Conservation (phyloP, 1,140 invertebrate species). For the Caenorhabditis latens region DNA sequence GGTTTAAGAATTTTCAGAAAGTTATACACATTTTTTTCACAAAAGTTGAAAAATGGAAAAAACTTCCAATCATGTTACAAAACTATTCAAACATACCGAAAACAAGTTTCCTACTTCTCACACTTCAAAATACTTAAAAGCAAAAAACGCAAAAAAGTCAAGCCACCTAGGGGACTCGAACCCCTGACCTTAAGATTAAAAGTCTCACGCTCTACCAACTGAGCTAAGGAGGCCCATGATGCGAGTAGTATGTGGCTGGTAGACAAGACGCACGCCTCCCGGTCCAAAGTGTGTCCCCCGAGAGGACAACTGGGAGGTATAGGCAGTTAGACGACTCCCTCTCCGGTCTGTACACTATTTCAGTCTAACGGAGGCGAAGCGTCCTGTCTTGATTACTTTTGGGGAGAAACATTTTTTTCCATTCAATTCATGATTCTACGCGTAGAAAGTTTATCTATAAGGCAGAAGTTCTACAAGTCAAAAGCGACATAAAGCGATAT, state of each 20-base stretch:
- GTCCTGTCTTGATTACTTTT: no score
- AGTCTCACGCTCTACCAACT: constrained; percentile 33
- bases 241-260: constrained; percentile 27
- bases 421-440: no score
- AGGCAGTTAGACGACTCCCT: no score
- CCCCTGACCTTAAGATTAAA: constrained; percentile 41
- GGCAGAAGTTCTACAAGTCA: constrained; percentile 7
- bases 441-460: background rate
- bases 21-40: no score
- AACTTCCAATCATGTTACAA: no score
- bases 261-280: background rate
- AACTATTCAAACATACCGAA: no score
- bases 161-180: constrained; percentile 50
- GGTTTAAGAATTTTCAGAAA: no score
- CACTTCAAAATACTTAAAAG: background rate
- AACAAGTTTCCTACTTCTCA: background rate
- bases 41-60: no score
- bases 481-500: constrained; percentile 20
- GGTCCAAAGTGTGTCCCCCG: background rate
- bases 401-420: no score
- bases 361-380: no score
- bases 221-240: constrained; percentile 34
- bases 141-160: background rate
- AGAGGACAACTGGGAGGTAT: background rate
- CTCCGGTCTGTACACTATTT: no score